phyloP scores from a whole-genome alignment of 1,140 invertebrate species.

The Ceratosolen solmsi region DNA sequence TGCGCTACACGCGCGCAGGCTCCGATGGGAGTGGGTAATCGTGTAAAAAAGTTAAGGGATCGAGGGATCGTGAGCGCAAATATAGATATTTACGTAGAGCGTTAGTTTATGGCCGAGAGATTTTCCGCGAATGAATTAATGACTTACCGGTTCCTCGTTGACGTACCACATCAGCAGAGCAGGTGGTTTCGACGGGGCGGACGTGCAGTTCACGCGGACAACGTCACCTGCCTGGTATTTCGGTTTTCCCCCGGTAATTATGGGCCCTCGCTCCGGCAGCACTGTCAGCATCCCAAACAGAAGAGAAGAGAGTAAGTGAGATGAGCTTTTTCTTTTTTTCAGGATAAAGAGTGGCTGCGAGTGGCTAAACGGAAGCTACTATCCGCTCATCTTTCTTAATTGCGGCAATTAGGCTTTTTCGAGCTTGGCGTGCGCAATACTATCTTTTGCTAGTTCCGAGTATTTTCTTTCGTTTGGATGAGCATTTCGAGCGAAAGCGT shows the following conservation, averaged over 20 bases:
- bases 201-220: conserved; percentile 88
- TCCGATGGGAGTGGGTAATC: not conserved
- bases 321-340: not conserved
- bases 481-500: not conserved
- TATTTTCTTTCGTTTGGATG: not conserved
- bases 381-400: conserved; percentile 39
- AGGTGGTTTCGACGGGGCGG: conserved; percentile 85
- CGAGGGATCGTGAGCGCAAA: not conserved
- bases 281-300: conserved; percentile 73
- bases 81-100: conserved; percentile 29
- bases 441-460: not conserved
- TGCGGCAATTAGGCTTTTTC: conserved; percentile 27
- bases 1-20: too few relatives aligned
- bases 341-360: not conserved
- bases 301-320: conserved; percentile 7
- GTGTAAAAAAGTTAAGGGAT: not conserved
- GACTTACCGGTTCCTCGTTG: conserved; percentile 85
- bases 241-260: conserved; percentile 84
- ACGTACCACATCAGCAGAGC: conserved; percentile 90
- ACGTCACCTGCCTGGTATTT: conserved; percentile 87
- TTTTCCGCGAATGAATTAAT: conserved; percentile 58
- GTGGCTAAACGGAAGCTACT: not conserved
- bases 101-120: conserved; percentile 5
- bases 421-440: not conserved
- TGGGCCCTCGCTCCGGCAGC: conserved; percentile 86